Evolutionary conservation across 92 coral and sea anemone species (phyloP), one percentile per base, ranked within the genome.

Genomic region (Phenganax stokvisi): DNA sequence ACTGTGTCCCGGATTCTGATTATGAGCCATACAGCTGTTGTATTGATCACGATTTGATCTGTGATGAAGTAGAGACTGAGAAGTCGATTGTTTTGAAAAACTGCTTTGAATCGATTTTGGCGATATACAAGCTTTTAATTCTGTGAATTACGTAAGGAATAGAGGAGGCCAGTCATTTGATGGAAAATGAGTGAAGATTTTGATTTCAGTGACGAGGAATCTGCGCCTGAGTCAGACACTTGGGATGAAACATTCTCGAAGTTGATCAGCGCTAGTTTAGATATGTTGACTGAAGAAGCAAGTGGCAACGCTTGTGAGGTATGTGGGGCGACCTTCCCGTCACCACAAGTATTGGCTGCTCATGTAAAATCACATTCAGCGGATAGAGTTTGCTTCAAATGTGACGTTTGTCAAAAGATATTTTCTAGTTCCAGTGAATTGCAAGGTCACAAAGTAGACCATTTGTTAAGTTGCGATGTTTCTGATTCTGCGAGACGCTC

Each of bases 201-300:
- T 68, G 73, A 68, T 30, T 68, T 68, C 47, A 68, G 73, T 68
- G 73, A 68, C 73, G 73, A 68, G 52, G 73, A 68, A 30, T 68
- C 73, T 68, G 37, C 52, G 9, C 53, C 73, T 12, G 73, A 68
- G 47, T 68, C 73, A 37, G 73, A 68, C 10, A 68, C 73, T 12
- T 68, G 73, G 73, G 73, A 68, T 68, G 73, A 68, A 68, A 68
- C 53, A 68, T 68, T 68, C 47, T 68, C 73, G 11, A 68, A 68
- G 47, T 53, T 68, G 4, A 68, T 68, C 31, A 68, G 73, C 29
- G 10, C 73, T 29, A 68, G 73, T 68, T 68, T 68, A 12, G 73
- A 68, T 37, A 68, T 68, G 73, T 68, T 68, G 54, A 68, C 73
- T 68, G 73, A 29, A 29, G 53, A 30, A 30, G 47, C 73, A 30